A percentile compares a stretch with the other conserved stretches of the same genome.
Conservation (phyloP, 1,140 invertebrate species). For the Cheumatopsyche charites region DNA sequence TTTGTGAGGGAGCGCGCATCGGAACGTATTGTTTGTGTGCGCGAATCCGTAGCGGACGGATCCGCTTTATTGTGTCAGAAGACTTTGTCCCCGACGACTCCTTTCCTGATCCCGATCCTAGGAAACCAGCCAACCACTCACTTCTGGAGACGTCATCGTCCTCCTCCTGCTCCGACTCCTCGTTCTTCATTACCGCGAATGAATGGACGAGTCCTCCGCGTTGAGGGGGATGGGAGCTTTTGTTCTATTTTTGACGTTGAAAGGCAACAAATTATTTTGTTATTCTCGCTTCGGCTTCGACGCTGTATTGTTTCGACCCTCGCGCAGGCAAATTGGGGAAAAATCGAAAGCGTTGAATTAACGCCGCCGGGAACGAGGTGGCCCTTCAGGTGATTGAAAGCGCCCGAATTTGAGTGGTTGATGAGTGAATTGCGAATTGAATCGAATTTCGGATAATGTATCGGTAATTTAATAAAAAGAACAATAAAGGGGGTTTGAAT, state of each 20-base stretch:
- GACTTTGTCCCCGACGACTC: slow-evolving; percentile 24
- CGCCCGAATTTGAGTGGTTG: not conserved
- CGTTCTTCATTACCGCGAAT: slow-evolving; percentile 45
- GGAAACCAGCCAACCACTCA: not conserved
- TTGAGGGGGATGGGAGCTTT: slow-evolving; percentile 33
- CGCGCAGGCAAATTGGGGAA: slow-evolving; percentile 17
- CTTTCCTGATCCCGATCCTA: not conserved
- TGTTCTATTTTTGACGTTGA: slow-evolving; percentile 46
- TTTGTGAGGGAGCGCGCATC: slow-evolving; percentile 30
- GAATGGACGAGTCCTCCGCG: slow-evolving; percentile 21
- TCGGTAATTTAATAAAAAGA: too few species aligned
- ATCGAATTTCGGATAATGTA: too few species aligned
- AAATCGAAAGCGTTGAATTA: slow-evolving; percentile 17
- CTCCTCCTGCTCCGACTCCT: slow-evolving; percentile 44
- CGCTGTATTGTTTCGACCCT: slow-evolving; percentile 40
- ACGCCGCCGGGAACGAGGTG: not conserved
- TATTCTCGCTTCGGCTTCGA: slow-evolving; percentile 32
- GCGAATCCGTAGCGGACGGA: slow-evolving; percentile 42
- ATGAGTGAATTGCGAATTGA: too few species aligned
- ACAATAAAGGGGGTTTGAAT: too few species aligned
- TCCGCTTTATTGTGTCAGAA: slow-evolving; percentile 35
- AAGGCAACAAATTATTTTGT: slow-evolving; percentile 49
- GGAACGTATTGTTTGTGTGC: slow-evolving; percentile 40
- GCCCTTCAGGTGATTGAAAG: slow-evolving; percentile 24
- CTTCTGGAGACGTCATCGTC: slow-evolving; percentile 34